phyloP scores from a whole-genome alignment of 2,888 invertebrate genomes.

The Sphaeridia pumilis region DNA sequence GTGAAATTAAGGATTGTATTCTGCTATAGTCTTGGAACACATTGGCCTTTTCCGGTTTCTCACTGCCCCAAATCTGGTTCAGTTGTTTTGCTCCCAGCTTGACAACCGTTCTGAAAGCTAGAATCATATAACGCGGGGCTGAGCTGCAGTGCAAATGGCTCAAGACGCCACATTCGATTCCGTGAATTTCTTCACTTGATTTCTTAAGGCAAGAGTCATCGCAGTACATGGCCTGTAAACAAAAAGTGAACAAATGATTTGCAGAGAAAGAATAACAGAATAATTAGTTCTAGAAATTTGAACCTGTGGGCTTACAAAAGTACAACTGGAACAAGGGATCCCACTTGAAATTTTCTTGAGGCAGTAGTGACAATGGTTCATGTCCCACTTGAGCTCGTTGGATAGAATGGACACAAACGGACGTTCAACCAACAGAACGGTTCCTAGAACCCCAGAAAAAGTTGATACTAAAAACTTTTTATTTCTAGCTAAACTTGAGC shows the following conservation, averaged over 20 bases:
- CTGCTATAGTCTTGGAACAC: neutral
- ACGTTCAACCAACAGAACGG: constrained; percentile 26
- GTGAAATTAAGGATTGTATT: constrained; percentile 16
- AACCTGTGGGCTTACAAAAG: constrained; percentile 23
- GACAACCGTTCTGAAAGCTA: constrained; percentile 26
- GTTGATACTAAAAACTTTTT: too few species aligned
- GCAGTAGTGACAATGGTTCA: constrained; percentile 28
- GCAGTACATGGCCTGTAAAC: constrained; percentile 28
- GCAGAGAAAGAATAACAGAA: neutral
- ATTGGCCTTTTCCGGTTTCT: constrained; percentile 10
- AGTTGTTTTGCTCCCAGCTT: constrained; percentile 24
- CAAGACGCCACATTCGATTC: constrained; percentile 27
- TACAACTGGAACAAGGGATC: constrained; percentile 25
- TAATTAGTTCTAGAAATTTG: neutral
- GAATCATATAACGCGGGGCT: constrained; percentile 29
- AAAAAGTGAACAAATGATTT: too few species aligned
- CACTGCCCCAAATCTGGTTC: constrained; percentile 17
- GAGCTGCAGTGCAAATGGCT: constrained; percentile 23
- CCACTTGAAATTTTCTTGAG: constrained; percentile 17
- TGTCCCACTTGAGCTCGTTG: constrained; percentile 25
- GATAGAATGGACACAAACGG: constrained; percentile 26
- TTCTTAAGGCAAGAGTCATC: constrained; percentile 16
- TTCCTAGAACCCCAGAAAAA: constrained; percentile 15
- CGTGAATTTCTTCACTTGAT: constrained; percentile 24
- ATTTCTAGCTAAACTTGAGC: neutral